These are phyloP conservation scores for Vicugna pacos DNA, from an alignment of 2,113 vertebrate species.

Conservation along the genomic window DNA sequence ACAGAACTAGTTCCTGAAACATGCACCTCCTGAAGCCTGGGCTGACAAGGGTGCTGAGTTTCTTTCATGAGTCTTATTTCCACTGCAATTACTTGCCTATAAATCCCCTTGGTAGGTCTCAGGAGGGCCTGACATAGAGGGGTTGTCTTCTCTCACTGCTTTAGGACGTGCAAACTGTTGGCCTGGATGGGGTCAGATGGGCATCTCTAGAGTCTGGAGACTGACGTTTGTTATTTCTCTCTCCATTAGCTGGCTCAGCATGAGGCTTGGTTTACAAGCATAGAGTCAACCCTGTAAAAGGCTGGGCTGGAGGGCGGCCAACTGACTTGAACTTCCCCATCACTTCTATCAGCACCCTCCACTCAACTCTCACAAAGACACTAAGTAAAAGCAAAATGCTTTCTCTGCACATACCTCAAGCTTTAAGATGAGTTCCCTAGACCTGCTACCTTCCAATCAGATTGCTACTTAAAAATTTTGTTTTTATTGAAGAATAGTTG, in stretches of 20 bases:
- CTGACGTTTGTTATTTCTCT: background rate
- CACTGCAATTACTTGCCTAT: background rate
- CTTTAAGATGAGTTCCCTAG: background rate
- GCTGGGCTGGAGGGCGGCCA: background rate
- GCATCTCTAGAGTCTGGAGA: no score
- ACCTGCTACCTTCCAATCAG: background rate
- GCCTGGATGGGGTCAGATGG: background rate
- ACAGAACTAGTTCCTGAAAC: background rate
- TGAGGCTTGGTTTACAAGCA: background rate
- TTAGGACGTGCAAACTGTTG: background rate
- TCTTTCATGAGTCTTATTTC: constrained; percentile 17
- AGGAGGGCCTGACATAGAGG: background rate
- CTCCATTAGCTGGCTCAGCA: background rate
- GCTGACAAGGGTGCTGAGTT: background rate
- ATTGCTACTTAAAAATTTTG: background rate
- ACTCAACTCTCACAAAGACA: background rate
- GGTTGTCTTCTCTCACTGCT: background rate
- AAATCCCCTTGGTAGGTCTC: background rate
- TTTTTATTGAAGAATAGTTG: no score
- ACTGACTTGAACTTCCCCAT: background rate
- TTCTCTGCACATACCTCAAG: background rate
- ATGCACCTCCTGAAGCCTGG: background rate
- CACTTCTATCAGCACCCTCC: background rate
- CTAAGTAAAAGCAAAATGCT: background rate
- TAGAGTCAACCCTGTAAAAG: background rate